These are phyloP conservation scores for Dissostichus mawsoni DNA, from an alignment of 2,113 vertebrate genomes.

Conservation along the genomic window DNA sequence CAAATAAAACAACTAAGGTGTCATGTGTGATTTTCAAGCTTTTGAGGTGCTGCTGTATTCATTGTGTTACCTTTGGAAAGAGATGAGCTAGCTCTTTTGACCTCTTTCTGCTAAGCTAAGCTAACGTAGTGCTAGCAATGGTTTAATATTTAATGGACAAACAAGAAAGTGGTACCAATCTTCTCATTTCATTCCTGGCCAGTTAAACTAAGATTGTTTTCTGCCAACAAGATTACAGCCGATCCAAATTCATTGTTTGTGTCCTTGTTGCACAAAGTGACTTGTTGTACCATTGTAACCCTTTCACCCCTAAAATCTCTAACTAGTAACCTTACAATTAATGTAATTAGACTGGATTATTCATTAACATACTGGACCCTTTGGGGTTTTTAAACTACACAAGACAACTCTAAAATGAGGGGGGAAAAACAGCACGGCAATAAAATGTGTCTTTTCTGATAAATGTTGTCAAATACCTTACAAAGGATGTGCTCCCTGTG, in stretches of 20 bases:
- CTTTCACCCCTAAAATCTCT: neutral
- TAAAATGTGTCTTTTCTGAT: constrained; percentile 55
- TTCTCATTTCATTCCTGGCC: too few species aligned
- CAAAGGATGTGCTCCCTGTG: constrained; percentile 47
- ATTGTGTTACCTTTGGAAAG: too few species aligned
- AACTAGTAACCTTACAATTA: neutral
- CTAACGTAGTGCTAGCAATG: too few species aligned
- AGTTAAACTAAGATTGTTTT: neutral
- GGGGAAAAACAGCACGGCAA: constrained; percentile 5
- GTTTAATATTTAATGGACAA: too few species aligned
- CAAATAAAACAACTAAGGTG: neutral
- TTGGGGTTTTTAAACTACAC: constrained; percentile 45
- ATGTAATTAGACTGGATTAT: constrained; percentile 18
- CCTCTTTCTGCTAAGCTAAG: too few species aligned
- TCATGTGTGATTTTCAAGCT: too few species aligned
- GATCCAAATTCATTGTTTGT: neutral
- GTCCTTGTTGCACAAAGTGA: neutral
- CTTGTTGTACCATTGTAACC: constrained; percentile 6
- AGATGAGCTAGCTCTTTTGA: too few species aligned
- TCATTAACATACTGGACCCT: constrained; percentile 43
- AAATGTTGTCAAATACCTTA: constrained; percentile 49
- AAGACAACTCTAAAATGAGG: constrained; percentile 10
- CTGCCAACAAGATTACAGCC: neutral
- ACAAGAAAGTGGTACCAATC: too few species aligned
- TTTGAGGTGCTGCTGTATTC: too few species aligned